Evolutionary conservation across 2,113 vertebrate species (phyloP).

Genomic region (Phocoena sinus): DNA sequence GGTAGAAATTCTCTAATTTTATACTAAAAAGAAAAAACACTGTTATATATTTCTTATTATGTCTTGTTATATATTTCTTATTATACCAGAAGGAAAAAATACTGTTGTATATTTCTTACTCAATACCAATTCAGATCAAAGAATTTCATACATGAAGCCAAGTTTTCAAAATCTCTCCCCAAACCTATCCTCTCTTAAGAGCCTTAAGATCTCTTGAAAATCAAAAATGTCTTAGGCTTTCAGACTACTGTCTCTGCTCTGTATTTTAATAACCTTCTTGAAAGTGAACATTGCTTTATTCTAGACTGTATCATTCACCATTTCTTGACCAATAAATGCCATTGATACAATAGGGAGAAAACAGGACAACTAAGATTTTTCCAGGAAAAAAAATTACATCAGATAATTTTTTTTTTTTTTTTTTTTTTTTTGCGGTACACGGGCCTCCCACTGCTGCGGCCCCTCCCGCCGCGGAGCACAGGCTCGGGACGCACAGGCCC

Average conservation of each 20-base stretch:
- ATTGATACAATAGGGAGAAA: neutral
- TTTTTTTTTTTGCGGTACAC: too few relatives aligned
- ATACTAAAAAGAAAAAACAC: neutral
- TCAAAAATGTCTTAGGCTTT: neutral
- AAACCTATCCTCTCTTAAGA: neutral
- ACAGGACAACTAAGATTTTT: neutral
- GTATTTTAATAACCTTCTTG: neutral
- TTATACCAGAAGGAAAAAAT: neutral
- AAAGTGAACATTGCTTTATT: neutral
- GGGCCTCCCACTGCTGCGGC: too few relatives aligned
- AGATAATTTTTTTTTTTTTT: neutral
- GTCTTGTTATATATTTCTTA: neutral
- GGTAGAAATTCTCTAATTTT: neutral
- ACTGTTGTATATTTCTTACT: neutral
- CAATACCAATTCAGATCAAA: neutral
- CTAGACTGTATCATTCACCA: neutral
- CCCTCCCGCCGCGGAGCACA: too few relatives aligned
- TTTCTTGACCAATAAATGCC: neutral
- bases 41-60: neutral
- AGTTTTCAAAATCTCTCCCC: neutral
- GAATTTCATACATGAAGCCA: neutral
- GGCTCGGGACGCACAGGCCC: too few relatives aligned
- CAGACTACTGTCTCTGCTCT: neutral
- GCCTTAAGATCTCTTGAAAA: neutral
- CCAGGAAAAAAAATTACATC: neutral